A percentile compares a stretch with the other conserved stretches of the same genome.
Conservation (phyloP, 2,113 vertebrate species). For the Corythornis vintsioides region DNA sequence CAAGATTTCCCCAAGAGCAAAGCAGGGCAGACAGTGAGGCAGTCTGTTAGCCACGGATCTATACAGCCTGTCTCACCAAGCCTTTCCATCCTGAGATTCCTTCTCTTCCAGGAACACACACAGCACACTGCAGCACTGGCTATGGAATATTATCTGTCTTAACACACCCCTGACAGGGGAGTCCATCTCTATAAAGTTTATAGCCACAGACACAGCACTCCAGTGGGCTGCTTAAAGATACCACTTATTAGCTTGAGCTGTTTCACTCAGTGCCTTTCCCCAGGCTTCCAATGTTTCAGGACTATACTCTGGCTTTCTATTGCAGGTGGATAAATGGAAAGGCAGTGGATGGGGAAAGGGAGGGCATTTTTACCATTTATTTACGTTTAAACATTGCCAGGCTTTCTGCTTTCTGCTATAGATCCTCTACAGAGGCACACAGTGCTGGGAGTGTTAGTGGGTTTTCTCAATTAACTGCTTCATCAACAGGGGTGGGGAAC, state of each 20-base stretch:
- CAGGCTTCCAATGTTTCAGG: constrained; percentile 26
- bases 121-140: neutral
- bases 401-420: neutral
- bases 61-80: neutral
- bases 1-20: neutral
- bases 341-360: neutral
- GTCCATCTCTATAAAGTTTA: constrained; percentile 11
- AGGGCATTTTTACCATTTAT: neutral
- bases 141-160: neutral
- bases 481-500: constrained; percentile 13
- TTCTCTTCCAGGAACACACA: neutral
- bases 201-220: neutral
- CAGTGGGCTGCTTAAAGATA: constrained; percentile 1
- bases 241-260: neutral
- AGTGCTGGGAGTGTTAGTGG: neutral
- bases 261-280: constrained; percentile 10
- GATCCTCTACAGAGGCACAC: neutral
- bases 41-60: neutral
- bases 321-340: neutral
- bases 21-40: neutral
- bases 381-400: neutral
- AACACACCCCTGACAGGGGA: constrained; percentile 32
- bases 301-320: neutral
- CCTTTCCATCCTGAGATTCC: neutral
- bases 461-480: neutral